A percentile compares a stretch with the other conserved stretches of the same genome.
These are phyloP conservation scores for Leucophenga varia DNA, from an alignment of 1,140 invertebrate species.

Conservation along the genomic window DNA sequence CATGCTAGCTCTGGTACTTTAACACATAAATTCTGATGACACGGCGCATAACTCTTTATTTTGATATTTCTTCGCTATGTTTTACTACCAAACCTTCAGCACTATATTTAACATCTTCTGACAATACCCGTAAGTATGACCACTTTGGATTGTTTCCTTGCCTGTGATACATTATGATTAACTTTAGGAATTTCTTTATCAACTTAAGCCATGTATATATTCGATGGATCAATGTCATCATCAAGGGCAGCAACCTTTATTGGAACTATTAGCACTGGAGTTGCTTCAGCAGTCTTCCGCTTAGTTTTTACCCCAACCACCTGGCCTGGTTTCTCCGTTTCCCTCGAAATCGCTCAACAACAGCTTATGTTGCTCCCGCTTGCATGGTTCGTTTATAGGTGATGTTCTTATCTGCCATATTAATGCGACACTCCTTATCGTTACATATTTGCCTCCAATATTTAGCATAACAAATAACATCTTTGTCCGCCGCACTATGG, in stretches of 20 bases:
- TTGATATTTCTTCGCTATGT: conserved; percentile 86
- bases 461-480: too few relatives aligned
- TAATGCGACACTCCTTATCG: too few relatives aligned
- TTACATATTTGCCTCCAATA: too few relatives aligned
- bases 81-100: conserved; percentile 86
- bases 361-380: too few relatives aligned
- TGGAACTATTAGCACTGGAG: conserved; percentile 16
- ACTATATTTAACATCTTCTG: conserved; percentile 91
- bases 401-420: too few relatives aligned
- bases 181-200: conserved; percentile 87
- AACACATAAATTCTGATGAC: conserved; percentile 95
- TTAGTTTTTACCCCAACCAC: too few relatives aligned
- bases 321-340: too few relatives aligned
- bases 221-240: conserved; percentile 90
- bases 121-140: conserved; percentile 88
- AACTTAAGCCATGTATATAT: conserved; percentile 92
- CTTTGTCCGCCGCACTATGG: too few relatives aligned
- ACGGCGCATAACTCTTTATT: conserved; percentile 85
- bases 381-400: too few relatives aligned
- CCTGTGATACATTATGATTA: conserved; percentile 66
- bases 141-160: conserved; percentile 58
- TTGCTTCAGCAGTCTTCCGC: conserved; percentile 31
- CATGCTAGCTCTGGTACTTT: conserved; percentile 80
- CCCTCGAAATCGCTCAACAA: too few relatives aligned
- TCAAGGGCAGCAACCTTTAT: too few relatives aligned